A percentile compares a stretch with the other conserved stretches of the same genome.
These are phyloP conservation scores for Ranitomeya variabilis DNA, from an alignment of 2,113 vertebrate genomes.

Conservation along the genomic window DNA sequence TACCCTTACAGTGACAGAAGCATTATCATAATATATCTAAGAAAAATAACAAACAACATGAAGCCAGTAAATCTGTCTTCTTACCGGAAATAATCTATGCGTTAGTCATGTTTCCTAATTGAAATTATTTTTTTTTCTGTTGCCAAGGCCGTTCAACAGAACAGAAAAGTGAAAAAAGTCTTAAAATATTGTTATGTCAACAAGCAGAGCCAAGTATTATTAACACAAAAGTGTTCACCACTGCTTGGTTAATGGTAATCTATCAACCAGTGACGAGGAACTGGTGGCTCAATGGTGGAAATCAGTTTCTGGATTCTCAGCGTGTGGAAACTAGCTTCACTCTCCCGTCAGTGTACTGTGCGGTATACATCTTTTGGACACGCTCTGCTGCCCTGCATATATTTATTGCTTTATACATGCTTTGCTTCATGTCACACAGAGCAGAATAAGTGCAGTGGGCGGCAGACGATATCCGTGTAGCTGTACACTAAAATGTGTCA, in stretches of 20 bases:
- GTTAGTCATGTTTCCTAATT: slow-evolving; percentile 16
- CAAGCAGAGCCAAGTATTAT: not conserved
- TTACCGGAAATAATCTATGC: slow-evolving; percentile 8
- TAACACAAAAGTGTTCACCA: not conserved
- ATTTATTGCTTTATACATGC: not conserved
- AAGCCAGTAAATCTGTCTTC: not conserved
- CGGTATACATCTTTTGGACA: not conserved
- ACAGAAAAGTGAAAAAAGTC: not conserved
- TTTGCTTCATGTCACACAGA: not conserved
- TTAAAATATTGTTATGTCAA: not conserved
- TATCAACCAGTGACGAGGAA: not conserved
- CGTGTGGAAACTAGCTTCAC: not conserved
- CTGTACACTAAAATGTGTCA: no score
- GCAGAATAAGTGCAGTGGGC: not conserved
- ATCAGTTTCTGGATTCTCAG: not conserved
- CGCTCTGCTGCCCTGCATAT: not conserved
- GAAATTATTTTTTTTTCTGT: not conserved
- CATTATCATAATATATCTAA: slow-evolving; percentile 25
- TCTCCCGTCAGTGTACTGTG: not conserved
- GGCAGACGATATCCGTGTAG: not conserved
- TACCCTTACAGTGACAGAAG: slow-evolving; percentile 1
- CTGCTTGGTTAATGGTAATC: not conserved
- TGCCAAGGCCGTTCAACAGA: not conserved
- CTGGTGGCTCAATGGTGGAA: not conserved
- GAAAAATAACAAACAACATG: slow-evolving; percentile 10